Evolutionary conservation across 1,140 invertebrate species (phyloP).

Genomic region (Bombus soroeensis): DNA sequence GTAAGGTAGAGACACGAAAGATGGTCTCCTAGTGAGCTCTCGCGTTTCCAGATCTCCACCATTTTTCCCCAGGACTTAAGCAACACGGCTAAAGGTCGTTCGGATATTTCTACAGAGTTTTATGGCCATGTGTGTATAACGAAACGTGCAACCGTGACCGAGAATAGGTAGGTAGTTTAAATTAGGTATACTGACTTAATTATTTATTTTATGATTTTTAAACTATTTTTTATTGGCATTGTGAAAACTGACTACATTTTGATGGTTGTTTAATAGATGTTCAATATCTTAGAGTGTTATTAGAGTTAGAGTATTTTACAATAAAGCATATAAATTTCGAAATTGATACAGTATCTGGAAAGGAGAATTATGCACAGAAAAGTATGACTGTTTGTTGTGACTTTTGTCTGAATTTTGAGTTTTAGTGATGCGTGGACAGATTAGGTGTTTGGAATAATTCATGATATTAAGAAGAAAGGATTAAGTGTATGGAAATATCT

Average conservation of each 20-base stretch:
- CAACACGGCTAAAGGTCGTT: background rate
- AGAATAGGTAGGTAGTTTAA: background rate
- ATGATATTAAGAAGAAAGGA: too few species aligned
- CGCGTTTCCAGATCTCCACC: conserved; percentile 41
- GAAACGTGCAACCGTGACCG: background rate
- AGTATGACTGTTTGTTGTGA: too few species aligned
- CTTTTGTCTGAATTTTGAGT: too few species aligned
- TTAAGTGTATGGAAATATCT: too few species aligned
- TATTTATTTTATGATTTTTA: background rate
- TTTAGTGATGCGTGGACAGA: background rate
- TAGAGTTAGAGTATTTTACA: too few species aligned
- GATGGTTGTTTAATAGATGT: background rate
- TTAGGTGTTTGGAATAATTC: too few species aligned
- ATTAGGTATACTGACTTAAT: background rate
- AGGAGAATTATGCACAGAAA: too few species aligned
- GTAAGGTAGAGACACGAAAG: conserved; percentile 38
- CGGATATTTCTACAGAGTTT: conserved; percentile 11
- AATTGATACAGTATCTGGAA: too few species aligned
- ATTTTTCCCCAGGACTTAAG: conserved; percentile 39
- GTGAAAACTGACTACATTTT: background rate
- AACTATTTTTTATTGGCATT: background rate
- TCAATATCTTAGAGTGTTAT: background rate
- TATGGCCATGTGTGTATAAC: conserved; percentile 29
- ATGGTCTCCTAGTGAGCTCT: conserved; percentile 9
- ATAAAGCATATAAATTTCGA: too few species aligned